Percentiles rank a stretch among this genome's conserved stretches.
phyloP scores from a whole-genome alignment of 2,888 invertebrate species.

The Erynnis tages region DNA sequence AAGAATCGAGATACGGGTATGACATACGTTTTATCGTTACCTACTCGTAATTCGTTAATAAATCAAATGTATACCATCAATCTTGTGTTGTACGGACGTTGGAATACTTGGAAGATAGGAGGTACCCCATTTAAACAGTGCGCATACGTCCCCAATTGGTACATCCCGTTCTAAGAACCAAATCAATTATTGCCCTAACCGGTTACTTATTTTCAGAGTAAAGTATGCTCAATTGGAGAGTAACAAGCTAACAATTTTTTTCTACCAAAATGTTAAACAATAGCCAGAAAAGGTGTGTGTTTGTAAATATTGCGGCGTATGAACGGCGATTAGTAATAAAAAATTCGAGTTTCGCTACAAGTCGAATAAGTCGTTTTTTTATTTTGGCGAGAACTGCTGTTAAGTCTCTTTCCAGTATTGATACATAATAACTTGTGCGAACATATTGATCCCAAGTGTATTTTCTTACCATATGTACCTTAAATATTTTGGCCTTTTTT shows the following conservation, averaged over 20 bases:
- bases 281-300: background rate
- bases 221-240: slow-evolving; percentile 3
- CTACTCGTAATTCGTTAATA: slow-evolving; percentile 9
- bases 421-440: no score
- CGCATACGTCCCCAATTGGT: slow-evolving; percentile 22
- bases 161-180: slow-evolving; percentile 25
- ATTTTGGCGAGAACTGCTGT: no score
- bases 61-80: slow-evolving; percentile 22
- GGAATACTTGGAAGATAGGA: slow-evolving; percentile 23
- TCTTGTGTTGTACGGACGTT: slow-evolving; percentile 2
- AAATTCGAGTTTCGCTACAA: no score
- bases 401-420: no score
- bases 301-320: no score
- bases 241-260: background rate
- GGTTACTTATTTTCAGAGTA: slow-evolving; percentile 3
- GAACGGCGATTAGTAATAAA: no score
- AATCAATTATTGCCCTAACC: slow-evolving; percentile 19
- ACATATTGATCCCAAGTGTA: no score
- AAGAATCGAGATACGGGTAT: background rate
- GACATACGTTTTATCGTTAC: background rate
- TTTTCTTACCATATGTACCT: no score
- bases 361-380: no score
- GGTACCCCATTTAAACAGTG: slow-evolving; percentile 18
- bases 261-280: background rate
- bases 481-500: no score